These are phyloP conservation scores for Thelaira solivaga DNA, from an alignment of 2,888 invertebrate species.

Conservation along the genomic window DNA sequence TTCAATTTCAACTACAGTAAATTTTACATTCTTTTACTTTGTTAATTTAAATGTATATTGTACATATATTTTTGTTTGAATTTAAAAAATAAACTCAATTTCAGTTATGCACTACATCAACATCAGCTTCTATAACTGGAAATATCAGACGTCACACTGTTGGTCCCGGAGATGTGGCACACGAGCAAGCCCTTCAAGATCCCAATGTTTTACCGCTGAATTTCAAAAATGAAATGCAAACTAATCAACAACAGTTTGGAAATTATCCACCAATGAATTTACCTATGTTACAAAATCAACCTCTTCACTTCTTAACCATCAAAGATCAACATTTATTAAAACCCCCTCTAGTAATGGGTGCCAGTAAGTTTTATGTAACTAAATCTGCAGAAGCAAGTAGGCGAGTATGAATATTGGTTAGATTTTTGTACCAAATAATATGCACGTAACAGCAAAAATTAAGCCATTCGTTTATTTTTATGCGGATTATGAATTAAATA, in stretches of 20 bases:
- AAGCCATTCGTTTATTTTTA: no score
- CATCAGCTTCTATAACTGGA: conserved; percentile 66
- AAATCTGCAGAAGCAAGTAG: no score
- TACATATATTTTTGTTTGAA: background rate
- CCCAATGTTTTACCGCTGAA: conserved; percentile 74
- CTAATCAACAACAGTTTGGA: conserved; percentile 66
- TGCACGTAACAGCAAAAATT: no score
- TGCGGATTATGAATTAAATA: no score
- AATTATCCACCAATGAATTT: conserved; percentile 90
- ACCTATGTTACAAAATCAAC: conserved; percentile 89
- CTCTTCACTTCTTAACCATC: conserved; percentile 89
- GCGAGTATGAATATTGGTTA: no score
- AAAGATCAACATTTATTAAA: conserved; percentile 96
- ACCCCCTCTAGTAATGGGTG: conserved; percentile 93
- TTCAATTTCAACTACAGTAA: no score
- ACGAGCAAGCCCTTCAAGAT: conserved; percentile 85
- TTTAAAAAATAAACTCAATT: conserved; percentile 68
- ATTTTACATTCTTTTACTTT: no score
- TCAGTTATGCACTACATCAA: conserved; percentile 68
- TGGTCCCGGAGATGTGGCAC: conserved; percentile 92
- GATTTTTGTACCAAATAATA: no score
- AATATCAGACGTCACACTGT: conserved; percentile 93
- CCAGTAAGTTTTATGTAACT: conserved; percentile 79
- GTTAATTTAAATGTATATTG: background rate
- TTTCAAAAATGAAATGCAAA: conserved; percentile 72